Evolutionary conservation across 2,113 vertebrate species (phyloP).

Genomic region (Takifugu flavidus): DNA sequence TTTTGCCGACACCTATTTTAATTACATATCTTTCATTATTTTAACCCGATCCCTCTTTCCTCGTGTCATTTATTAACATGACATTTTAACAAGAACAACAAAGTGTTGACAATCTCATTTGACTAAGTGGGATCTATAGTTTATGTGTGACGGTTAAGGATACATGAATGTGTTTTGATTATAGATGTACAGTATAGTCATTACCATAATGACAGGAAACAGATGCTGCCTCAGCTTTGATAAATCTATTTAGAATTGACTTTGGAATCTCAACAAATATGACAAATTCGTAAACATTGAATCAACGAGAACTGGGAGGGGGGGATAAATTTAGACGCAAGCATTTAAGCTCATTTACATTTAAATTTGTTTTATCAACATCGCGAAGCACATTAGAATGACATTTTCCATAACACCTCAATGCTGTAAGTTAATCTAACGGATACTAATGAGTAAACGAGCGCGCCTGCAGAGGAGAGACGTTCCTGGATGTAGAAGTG

Average conservation of each 20-base stretch:
- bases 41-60: constrained; percentile 2
- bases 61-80: neutral
- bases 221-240: constrained; percentile 34
- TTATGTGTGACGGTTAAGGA: constrained; percentile 17
- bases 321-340: neutral
- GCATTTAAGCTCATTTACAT: constrained; percentile 11
- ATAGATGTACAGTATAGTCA: constrained; percentile 20
- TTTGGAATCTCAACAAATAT: neutral
- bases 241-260: constrained; percentile 21
- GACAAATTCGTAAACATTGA: constrained; percentile 14
- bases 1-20: neutral
- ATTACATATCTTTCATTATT: neutral
- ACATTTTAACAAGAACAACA: constrained; percentile 4
- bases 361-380: neutral
- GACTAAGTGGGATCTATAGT: constrained; percentile 14
- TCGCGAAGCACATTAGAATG: neutral
- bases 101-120: constrained; percentile 1
- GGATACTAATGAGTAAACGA: no score
- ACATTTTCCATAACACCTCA: no score
- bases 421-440: no score
- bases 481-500: no score
- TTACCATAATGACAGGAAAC: constrained; percentile 32
- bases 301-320: neutral
- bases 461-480: no score
- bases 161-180: constrained; percentile 30